Conservation (phyloP, 2,888 invertebrate species). For the Archips xylosteana region DNA sequence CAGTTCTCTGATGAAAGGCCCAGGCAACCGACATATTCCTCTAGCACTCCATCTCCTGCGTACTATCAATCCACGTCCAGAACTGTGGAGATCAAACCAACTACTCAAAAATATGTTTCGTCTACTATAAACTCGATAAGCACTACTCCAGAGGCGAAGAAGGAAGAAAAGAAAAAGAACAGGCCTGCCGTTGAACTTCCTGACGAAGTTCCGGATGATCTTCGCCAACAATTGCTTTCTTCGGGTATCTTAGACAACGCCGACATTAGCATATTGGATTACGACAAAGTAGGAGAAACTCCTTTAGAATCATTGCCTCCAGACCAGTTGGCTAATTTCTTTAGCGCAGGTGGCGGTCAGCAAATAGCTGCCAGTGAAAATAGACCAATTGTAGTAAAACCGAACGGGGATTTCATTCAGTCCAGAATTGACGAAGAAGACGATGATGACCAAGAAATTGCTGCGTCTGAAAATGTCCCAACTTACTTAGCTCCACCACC, state of each 20-base stretch:
- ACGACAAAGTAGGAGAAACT: slow-evolving; percentile 95
- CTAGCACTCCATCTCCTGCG: slow-evolving; percentile 68
- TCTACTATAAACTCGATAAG: slow-evolving; percentile 80
- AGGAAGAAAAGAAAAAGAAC: slow-evolving; percentile 85
- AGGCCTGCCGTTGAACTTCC: slow-evolving; percentile 87
- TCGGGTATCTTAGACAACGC: slow-evolving; percentile 95
- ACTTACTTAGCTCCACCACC: slow-evolving; percentile 68
- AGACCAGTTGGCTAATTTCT: slow-evolving; percentile 94
- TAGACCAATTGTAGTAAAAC: slow-evolving; percentile 87
- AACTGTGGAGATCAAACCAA: slow-evolving; percentile 79
- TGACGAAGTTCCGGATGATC: slow-evolving; percentile 95
- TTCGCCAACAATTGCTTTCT: slow-evolving; percentile 92
- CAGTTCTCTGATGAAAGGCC: slow-evolving; percentile 77
- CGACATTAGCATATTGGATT: slow-evolving; percentile 94
- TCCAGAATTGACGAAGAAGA: slow-evolving; percentile 78
- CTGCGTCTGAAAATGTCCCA: slow-evolving; percentile 83
- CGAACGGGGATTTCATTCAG: slow-evolving; percentile 86
- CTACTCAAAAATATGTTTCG: slow-evolving; percentile 80
- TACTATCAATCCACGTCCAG: slow-evolving; percentile 77
- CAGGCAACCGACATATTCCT: slow-evolving; percentile 62
- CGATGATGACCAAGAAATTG: slow-evolving; percentile 84
- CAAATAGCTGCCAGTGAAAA: slow-evolving; percentile 90
- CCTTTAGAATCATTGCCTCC: slow-evolving; percentile 93
- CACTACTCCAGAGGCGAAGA: slow-evolving; percentile 71
- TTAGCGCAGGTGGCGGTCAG: slow-evolving; percentile 92